A percentile compares a stretch with the other conserved stretches of the same genome.
Conservation (phyloP, 2,797 vertebrate genomes). For the Rhabdophis nuchalis region DNA sequence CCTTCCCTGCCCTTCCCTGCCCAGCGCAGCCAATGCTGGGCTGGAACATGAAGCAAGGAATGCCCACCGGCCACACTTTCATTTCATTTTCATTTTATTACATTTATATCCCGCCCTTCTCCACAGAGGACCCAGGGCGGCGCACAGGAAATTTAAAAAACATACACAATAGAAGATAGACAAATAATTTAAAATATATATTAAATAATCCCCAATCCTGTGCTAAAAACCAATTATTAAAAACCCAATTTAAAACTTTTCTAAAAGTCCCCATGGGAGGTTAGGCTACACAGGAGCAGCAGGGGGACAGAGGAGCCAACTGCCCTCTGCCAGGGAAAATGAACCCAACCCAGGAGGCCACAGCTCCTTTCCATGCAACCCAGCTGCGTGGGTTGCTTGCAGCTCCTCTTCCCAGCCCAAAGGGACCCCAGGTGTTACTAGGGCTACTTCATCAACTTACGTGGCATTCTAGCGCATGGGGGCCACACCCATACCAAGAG, state of each 20-base stretch:
- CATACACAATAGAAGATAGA: too few species aligned
- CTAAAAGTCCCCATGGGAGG: too few species aligned
- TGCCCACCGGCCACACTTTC: accelerated
- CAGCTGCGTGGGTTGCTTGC: neutral
- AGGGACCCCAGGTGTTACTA: neutral
- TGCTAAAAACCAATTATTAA: too few species aligned
- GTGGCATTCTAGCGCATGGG: neutral
- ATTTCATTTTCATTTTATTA: too few species aligned
- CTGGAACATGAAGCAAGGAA: neutral
- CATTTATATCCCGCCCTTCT: too few species aligned
- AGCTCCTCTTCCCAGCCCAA: neutral
- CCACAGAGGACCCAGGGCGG: too few species aligned
- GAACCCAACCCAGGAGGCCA: neutral
- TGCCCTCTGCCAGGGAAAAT: too few species aligned
- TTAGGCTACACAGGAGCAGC: neutral
- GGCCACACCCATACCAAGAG: neutral
- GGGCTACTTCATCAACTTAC: neutral
- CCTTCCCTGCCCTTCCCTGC: neutral
- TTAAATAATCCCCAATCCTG: too few species aligned
- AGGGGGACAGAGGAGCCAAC: neutral
- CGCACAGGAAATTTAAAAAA: too few species aligned
- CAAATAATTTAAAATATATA: too few species aligned
- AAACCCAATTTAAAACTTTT: too few species aligned
- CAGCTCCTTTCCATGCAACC: neutral
- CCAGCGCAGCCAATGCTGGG: neutral